Evolutionary conservation across 2,113 vertebrate genomes (phyloP), one percentile per base, ranked within the genome.

Genomic region (Bombycilla garrulus): DNA sequence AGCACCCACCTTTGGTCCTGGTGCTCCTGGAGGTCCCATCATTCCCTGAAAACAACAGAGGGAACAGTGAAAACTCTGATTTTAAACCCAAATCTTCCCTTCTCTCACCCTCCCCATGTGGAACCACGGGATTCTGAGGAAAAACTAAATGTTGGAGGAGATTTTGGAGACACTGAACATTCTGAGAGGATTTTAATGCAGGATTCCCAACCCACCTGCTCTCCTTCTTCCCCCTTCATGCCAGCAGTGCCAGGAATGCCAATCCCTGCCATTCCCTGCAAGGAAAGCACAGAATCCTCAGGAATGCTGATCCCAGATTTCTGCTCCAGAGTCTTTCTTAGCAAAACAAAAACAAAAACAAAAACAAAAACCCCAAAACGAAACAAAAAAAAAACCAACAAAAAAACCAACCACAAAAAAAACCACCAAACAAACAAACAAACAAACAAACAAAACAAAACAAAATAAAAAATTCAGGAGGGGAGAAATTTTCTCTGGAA

Each of bases 261-360:
- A 33, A 97, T 85, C 45, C 98, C 98, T n/a, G 97, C 93, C 60
- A 97, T 93, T 24, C 99, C 98, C 98, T 99, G 93, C 22, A 67
- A 96, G 87, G 71, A 4, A 95, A 84, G 14, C 20, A 57, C n/a
- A 70, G 26, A 5, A 44, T 17, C 48, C 65, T 82, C 31, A 36
- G n/a, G 44, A 71, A 70, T 81, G 8, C 38, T 38, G 38, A 38
- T 36, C 44, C 53, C 38, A 42, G 4, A 22, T 44, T 44, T 6
- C 74, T 72, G 26, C 28, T 60, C 45, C 42, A 21, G 42, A 66
- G 16, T 14, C 13, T 35, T 31, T 11, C 44, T 18, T 0, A 25
- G 25, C 56, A n/a, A 73, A 78, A 28, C 44, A 38, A 38, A 38
- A 38, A 38, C 38, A 38, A 38, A n/a, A n/a, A n/a, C n/a, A n/a